Evolutionary conservation across 2,888 invertebrate genomes (phyloP).

Genomic region (Leptura quadrifasciata): DNA sequence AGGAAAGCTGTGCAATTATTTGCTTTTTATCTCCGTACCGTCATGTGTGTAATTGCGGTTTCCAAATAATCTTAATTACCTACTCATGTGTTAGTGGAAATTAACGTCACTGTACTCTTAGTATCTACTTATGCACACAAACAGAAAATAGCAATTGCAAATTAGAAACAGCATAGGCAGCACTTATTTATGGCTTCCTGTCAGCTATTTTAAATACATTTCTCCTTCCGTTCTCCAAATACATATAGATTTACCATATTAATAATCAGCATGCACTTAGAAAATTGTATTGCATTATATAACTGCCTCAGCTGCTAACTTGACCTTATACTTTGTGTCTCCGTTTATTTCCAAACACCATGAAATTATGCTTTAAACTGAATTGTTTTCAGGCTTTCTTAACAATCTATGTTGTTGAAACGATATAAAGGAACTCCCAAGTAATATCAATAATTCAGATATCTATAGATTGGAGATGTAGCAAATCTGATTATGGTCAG

Average conservation of each 20-base stretch:
- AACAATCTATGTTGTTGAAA: too few species aligned
- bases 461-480: too few species aligned
- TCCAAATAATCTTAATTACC: slow-evolving; percentile 22
- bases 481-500: too few species aligned
- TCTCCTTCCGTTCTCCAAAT: slow-evolving; percentile 37
- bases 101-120: slow-evolving; percentile 16
- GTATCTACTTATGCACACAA: not conserved
- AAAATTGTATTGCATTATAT: not conserved
- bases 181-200: slow-evolving; percentile 22
- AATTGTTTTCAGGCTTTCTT: too few species aligned
- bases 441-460: too few species aligned
- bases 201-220: slow-evolving; percentile 23
- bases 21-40: slow-evolving; percentile 7
- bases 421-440: too few species aligned
- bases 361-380: too few species aligned
- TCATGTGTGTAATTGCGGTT: slow-evolving; percentile 12
- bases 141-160: slow-evolving; percentile 16
- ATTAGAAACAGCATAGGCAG: slow-evolving; percentile 24
- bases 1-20: slow-evolving; percentile 25
- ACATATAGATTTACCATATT: slow-evolving; percentile 5
- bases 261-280: slow-evolving; percentile 14
- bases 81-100: not conserved
- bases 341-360: too few species aligned
- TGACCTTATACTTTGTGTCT: too few species aligned
- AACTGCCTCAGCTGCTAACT: too few species aligned